These are phyloP conservation scores for Capitulum mitella DNA, from an alignment of 2,888 invertebrate genomes.

Conservation along the genomic window DNA sequence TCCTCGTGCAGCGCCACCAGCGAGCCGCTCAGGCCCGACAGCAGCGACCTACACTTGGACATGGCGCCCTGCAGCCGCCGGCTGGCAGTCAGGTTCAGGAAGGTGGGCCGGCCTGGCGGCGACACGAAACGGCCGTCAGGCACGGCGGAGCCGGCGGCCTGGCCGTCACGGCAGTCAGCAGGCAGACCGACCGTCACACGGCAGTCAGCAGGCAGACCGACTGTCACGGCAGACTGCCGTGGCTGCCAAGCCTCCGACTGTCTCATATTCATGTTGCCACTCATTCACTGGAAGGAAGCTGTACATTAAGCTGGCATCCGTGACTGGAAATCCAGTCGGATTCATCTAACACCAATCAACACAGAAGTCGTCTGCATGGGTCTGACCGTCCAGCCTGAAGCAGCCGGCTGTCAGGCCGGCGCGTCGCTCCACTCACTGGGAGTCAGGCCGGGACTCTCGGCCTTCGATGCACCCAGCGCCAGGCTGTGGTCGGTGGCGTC, in stretches of 20 bases:
- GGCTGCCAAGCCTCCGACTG: no score
- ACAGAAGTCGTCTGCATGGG: no score
- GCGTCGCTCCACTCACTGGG: neutral
- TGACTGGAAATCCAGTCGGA: no score
- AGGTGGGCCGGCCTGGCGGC: conserved; percentile 35
- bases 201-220: no score
- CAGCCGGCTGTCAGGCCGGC: no score
- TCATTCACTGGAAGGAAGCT: no score
- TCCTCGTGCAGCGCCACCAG: conserved; percentile 22
- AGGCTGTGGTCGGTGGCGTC: neutral
- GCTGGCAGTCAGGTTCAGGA: conserved; percentile 34
- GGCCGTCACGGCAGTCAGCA: neutral
- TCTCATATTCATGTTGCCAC: no score
- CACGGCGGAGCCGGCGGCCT: neutral
- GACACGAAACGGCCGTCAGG: neutral
- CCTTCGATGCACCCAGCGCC: neutral
- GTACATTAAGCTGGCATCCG: no score
- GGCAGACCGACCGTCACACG: no score
- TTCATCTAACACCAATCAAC: no score
- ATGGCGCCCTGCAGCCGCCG: neutral
- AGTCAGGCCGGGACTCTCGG: neutral
- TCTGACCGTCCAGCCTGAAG: no score
- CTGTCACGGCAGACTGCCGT: no score
- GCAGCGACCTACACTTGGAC: conserved; percentile 23
- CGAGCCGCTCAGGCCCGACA: conserved; percentile 6